Evolutionary conservation across 2,113 vertebrate genomes (phyloP).

Genomic region (Galemys pyrenaicus): DNA sequence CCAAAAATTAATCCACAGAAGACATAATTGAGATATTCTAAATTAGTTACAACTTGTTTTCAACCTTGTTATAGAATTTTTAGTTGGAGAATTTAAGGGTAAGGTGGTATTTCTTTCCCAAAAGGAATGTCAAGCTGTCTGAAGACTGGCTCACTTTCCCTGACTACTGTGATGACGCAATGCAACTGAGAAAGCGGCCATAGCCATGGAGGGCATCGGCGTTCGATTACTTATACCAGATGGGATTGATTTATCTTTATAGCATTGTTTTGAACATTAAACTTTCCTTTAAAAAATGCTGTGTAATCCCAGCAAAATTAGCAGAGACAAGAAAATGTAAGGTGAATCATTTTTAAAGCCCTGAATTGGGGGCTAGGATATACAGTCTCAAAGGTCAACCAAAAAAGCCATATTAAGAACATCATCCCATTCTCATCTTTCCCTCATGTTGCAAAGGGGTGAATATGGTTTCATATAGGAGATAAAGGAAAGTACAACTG

Average conservation of each 20-base stretch:
- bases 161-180: not conserved
- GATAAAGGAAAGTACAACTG: not conserved
- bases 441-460: not conserved
- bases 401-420: not conserved
- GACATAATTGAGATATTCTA: not conserved
- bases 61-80: not conserved
- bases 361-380: not conserved
- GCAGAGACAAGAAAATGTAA: not conserved
- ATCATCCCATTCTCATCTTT: not conserved
- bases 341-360: not conserved
- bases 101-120: not conserved
- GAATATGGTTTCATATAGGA: not conserved
- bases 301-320: constrained; percentile 16
- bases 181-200: not conserved
- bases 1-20: not conserved
- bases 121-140: constrained; percentile 10
- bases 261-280: not conserved
- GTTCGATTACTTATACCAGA: not conserved
- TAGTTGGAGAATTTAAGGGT: not conserved
- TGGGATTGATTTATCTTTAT: not conserved
- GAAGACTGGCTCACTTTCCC: constrained; percentile 5
- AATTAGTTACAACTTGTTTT: constrained; percentile 29
- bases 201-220: rapidly evolving
- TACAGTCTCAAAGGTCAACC: not conserved
- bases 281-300: not conserved